Conservation (phyloP, 2,888 invertebrate species). For the Microctonus brassicae region DNA sequence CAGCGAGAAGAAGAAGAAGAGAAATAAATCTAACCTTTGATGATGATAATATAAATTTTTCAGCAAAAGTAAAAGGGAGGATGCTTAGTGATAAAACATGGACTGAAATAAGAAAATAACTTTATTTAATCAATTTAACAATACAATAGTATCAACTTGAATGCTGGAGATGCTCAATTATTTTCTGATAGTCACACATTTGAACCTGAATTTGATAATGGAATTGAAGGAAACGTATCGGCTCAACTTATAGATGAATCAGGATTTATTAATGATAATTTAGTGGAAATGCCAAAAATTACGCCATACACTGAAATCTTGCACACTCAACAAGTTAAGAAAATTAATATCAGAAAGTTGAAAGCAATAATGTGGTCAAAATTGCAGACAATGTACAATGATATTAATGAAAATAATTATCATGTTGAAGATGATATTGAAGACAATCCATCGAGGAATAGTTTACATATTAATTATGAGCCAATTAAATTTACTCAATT, state of each 20-base stretch:
- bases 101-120: not conserved
- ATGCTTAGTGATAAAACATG: no score
- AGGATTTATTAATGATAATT: no score
- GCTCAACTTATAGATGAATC: not conserved
- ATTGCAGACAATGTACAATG: not conserved
- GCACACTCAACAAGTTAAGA: not conserved
- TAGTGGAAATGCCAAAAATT: not conserved
- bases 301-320: not conserved
- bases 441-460: not conserved
- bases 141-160: no score
- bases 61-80: slow-evolving; percentile 6
- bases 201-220: not conserved
- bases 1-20: slow-evolving; percentile 41
- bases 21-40: slow-evolving; percentile 42
- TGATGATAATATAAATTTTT: not conserved
- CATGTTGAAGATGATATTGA: not conserved
- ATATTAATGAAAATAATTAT: not conserved
- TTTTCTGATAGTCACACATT: not conserved
- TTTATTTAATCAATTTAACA: no score
- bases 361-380: not conserved
- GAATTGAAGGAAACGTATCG: not conserved
- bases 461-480: not conserved
- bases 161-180: not conserved
- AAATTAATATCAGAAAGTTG: not conserved
- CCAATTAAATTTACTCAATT: not conserved